These are phyloP conservation scores for Melikaiella ostensackeni DNA, from an alignment of 2,888 invertebrate species.

Conservation along the genomic window DNA sequence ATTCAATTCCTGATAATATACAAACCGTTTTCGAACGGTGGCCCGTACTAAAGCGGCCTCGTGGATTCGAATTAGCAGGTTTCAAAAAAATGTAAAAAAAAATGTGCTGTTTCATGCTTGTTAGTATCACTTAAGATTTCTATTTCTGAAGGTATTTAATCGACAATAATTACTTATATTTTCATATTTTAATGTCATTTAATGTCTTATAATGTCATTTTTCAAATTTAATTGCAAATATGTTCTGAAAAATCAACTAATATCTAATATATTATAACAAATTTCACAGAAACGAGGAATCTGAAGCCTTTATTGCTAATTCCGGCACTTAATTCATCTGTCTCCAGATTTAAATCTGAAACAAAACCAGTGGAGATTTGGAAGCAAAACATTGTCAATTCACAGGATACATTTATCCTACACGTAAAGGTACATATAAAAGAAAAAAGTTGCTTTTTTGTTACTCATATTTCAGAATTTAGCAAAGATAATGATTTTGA, in stretches of 20 bases:
- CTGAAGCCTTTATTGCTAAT: background rate
- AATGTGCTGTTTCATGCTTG: background rate
- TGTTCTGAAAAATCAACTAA: background rate
- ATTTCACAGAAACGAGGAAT: conserved; percentile 13
- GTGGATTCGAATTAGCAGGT: background rate
- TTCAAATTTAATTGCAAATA: too few relatives aligned
- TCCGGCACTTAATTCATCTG: background rate
- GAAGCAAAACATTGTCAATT: background rate
- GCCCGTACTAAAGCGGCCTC: background rate
- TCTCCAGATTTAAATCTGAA: background rate
- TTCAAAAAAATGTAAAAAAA: background rate
- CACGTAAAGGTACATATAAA: background rate
- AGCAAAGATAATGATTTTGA: too few relatives aligned
- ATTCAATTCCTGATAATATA: too few relatives aligned
- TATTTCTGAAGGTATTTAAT: background rate
- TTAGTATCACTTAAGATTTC: background rate
- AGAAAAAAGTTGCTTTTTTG: background rate
- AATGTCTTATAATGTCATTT: too few relatives aligned
- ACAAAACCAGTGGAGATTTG: background rate
- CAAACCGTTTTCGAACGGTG: too few relatives aligned
- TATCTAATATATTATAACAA: too few relatives aligned
- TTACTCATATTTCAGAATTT: too few relatives aligned
- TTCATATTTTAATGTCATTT: background rate
- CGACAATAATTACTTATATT: background rate
- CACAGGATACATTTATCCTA: conserved; percentile 2